Percentiles rank a stretch among this genome's conserved stretches.
Conservation (phyloP, 2,797 vertebrate species). For the Fistularia tabacaria region DNA sequence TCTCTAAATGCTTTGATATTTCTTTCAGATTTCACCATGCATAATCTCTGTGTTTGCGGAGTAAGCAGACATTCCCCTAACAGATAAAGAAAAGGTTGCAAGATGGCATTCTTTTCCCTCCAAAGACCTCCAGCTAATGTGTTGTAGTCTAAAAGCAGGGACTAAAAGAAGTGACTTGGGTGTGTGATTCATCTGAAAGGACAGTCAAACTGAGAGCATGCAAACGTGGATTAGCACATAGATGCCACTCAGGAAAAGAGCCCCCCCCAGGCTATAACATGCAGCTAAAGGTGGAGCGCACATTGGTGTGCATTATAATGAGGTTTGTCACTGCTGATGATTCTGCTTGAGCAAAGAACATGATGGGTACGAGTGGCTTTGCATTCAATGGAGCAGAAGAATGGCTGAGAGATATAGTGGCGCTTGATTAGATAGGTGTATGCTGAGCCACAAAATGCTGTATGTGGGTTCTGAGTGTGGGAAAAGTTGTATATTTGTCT, state of each 20-base stretch:
- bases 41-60: background rate
- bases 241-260: conserved; percentile 47
- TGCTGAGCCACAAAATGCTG: conserved; percentile 4
- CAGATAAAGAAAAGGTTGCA: conserved; percentile 13
- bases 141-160: conserved; percentile 15
- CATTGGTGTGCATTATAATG: conserved; percentile 62
- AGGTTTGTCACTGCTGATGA: conserved; percentile 65
- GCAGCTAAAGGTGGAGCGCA: conserved; percentile 61
- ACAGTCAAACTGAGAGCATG: conserved; percentile 41
- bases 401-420: conserved; percentile 44
- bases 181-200: conserved; percentile 44
- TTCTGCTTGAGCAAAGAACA: conserved; percentile 64
- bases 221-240: conserved; percentile 51
- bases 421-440: conserved; percentile 8
- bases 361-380: conserved; percentile 48
- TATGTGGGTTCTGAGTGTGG: conserved; percentile 4
- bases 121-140: conserved; percentile 14
- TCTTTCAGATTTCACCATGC: no score
- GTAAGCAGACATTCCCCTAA: conserved; percentile 7
- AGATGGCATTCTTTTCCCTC: conserved; percentile 20
- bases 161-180: conserved; percentile 20
- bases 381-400: conserved; percentile 66
- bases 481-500: conserved; percentile 4
- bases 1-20: no score
- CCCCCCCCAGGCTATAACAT: conserved; percentile 45